A percentile compares a stretch with the other conserved stretches of the same genome.
Evolutionary conservation across 92 coral and sea anemone species (phyloP).

Genomic region (Heliopora coerulea): DNA sequence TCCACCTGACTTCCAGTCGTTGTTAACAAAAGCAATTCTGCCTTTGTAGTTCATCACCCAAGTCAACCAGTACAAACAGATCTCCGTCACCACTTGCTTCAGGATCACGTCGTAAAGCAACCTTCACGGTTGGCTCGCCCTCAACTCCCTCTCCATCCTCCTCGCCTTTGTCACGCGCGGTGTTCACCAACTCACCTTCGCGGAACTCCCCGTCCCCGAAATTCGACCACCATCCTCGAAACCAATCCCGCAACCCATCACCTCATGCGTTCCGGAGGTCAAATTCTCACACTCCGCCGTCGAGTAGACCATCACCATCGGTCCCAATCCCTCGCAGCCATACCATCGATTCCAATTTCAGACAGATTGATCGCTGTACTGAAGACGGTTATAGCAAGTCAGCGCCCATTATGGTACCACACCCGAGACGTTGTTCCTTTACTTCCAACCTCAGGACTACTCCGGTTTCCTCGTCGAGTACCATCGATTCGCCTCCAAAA

Average conservation of each 20-base stretch:
- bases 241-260: background rate
- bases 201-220: conserved; percentile 22
- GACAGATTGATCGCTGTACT: background rate
- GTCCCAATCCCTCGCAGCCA: background rate
- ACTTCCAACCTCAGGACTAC: background rate
- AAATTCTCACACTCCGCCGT: background rate
- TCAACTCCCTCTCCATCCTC: conserved; percentile 76
- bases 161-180: conserved; percentile 52
- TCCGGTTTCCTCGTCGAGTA: background rate
- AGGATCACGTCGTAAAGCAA: conserved; percentile 73
- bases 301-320: conserved; percentile 13
- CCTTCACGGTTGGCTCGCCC: conserved; percentile 82
- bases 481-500: background rate
- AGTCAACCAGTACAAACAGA: conserved; percentile 38
- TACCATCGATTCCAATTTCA: conserved; percentile 9
- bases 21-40: no score
- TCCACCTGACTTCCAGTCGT: no score
- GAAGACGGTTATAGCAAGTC: conserved; percentile 37
- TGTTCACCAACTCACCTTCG: conserved; percentile 21
- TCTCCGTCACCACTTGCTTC: conserved; percentile 66
- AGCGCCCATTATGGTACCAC: conserved; percentile 41
- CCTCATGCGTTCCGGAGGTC: background rate
- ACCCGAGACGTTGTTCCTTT: conserved; percentile 29
- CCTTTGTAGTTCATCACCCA: conserved; percentile 28
- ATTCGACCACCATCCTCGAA: background rate